Evolutionary conservation across 2,797 vertebrate genomes (phyloP).

Genomic region (Eutrigla gurnardus): DNA sequence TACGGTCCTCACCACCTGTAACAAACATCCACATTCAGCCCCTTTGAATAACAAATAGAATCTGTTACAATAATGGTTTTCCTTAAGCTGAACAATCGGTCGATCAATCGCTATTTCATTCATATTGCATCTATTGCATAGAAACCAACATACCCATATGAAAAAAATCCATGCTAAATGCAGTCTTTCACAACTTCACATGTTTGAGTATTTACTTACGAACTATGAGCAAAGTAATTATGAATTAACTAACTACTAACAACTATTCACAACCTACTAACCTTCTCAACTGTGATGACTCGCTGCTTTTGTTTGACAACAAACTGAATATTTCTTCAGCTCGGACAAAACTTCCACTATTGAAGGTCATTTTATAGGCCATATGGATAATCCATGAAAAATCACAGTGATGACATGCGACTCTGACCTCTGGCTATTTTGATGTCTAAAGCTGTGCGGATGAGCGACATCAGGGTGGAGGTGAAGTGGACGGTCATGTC

Average conservation of each 20-base stretch:
- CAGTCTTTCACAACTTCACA: neutral
- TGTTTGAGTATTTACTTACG: neutral
- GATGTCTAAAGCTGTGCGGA: constrained; percentile 96
- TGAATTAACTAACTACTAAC: neutral
- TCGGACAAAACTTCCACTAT: neutral
- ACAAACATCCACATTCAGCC: constrained; percentile 34
- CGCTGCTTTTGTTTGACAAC: neutral
- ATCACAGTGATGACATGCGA: neutral
- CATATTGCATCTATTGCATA: too few species aligned
- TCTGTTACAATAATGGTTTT: neutral
- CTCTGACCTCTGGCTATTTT: constrained; percentile 95
- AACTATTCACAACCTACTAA: neutral
- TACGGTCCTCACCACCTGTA: constrained; percentile 94
- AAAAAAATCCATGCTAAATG: neutral
- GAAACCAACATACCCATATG: neutral
- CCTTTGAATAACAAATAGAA: neutral
- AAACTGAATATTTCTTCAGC: neutral
- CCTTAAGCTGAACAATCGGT: neutral
- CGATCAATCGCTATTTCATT: neutral
- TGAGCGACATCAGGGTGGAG: constrained; percentile 97
- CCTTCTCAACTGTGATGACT: neutral
- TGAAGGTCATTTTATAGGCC: neutral
- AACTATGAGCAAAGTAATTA: neutral
- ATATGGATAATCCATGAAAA: neutral
- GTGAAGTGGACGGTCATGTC: constrained; percentile 98